phyloP scores from a whole-genome alignment of 2,797 vertebrate genomes.

The Sebastes dallii region DNA sequence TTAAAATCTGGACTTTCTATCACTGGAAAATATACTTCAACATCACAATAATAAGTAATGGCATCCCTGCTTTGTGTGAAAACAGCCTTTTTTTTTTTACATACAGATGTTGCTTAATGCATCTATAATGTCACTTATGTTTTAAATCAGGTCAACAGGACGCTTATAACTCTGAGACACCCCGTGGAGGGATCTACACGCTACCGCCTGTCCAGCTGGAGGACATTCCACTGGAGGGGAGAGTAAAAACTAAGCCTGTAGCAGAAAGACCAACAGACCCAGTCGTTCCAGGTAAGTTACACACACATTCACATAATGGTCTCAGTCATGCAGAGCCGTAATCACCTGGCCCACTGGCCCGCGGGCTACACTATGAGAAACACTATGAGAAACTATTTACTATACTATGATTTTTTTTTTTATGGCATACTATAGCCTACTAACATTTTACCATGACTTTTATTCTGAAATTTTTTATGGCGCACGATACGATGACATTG shows the following conservation, averaged over 20 bases:
- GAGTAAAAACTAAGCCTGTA: rapidly evolving
- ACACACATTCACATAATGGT: not conserved
- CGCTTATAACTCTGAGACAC: not conserved
- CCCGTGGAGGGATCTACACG: conserved; percentile 37
- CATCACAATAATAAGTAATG: not conserved
- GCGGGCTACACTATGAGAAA: not conserved
- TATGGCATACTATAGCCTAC: too few species aligned
- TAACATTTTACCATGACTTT: too few species aligned
- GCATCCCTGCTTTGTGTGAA: not conserved
- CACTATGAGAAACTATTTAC: not conserved
- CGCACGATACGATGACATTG: too few species aligned
- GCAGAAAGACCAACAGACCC: rapidly evolving
- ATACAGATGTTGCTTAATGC: not conserved
- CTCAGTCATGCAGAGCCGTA: not conserved
- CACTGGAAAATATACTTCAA: not conserved
- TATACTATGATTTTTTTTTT: too few species aligned
- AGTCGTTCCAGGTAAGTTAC: conserved; percentile 15
- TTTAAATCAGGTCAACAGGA: conserved; percentile 6
- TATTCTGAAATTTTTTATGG: too few species aligned
- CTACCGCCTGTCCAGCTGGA: conserved; percentile 23
- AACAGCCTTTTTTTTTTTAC: not conserved
- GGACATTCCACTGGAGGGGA: rapidly evolving
- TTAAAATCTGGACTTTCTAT: not conserved
- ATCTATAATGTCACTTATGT: not conserved
- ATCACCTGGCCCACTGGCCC: not conserved